Evolutionary conservation across 2,113 vertebrate genomes (phyloP).

Genomic region (Pleuronectes platessa): DNA sequence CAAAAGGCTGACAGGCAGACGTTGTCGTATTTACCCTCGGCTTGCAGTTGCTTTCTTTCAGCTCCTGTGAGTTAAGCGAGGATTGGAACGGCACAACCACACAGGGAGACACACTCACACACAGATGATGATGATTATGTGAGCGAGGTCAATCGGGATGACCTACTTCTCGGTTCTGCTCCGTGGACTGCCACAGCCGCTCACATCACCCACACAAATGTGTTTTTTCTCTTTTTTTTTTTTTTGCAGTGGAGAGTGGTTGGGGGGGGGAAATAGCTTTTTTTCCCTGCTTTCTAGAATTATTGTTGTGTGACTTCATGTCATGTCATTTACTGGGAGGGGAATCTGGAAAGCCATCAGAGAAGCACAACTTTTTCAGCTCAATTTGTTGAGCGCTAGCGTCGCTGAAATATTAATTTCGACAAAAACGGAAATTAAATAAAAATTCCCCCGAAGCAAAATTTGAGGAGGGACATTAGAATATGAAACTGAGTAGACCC

Average conservation of each 20-base stretch:
- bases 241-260: neutral
- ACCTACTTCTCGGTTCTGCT: constrained; percentile 78
- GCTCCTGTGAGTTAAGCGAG: constrained; percentile 35
- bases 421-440: constrained; percentile 5
- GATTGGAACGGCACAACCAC: constrained; percentile 50
- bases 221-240: constrained; percentile 40
- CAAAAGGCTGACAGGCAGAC: neutral
- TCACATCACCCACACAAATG: constrained; percentile 70
- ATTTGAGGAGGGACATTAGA: neutral
- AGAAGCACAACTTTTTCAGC: constrained; percentile 7
- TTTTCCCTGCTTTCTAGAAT: neutral
- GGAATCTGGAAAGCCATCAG: neutral
- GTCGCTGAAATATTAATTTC: constrained; percentile 8
- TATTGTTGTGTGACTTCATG: constrained; percentile 8
- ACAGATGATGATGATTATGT: constrained; percentile 67
- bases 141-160: constrained; percentile 78
- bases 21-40: neutral
- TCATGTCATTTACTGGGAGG: constrained; percentile 5
- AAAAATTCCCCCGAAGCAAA: neutral
- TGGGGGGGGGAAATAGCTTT: constrained; percentile 16
- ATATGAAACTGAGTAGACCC: neutral
- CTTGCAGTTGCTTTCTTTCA: neutral
- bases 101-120: constrained; percentile 41
- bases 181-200: constrained; percentile 70
- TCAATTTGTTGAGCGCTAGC: constrained; percentile 5